A percentile compares a stretch with the other conserved stretches of the same genome.
phyloP scores from a whole-genome alignment of 2,113 vertebrate species.

The Mesembrinibis cayennensis region DNA sequence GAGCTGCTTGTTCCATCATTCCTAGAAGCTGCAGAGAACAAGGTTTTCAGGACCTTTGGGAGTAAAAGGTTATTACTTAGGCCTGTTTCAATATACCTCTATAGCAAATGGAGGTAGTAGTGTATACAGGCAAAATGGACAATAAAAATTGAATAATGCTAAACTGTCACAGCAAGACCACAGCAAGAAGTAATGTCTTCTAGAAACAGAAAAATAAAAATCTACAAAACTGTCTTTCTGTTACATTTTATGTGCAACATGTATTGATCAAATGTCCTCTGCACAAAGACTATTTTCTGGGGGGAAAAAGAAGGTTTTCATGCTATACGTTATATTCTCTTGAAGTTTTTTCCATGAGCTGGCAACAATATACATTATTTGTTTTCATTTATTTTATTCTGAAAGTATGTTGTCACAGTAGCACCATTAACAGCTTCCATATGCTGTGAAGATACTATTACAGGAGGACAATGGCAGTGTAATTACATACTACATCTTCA shows the following conservation, averaged over 20 bases:
- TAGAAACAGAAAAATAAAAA: not conserved
- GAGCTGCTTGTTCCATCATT: not conserved
- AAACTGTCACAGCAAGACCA: not conserved
- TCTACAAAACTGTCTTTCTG: not conserved
- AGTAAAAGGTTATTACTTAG: not conserved
- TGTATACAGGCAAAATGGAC: not conserved
- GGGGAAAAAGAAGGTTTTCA: not conserved
- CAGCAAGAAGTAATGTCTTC: not conserved
- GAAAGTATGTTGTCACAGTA: conserved; percentile 24
- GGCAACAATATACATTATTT: not conserved
- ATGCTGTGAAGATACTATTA: not conserved
- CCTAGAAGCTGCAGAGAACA: not conserved
- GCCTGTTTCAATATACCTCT: not conserved
- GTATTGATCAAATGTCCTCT: not conserved
- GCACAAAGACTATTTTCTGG: not conserved
- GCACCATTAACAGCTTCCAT: conserved; percentile 52
- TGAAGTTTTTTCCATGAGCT: not conserved
- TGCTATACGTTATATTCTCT: not conserved
- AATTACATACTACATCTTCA: conserved; percentile 63
- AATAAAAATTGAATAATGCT: not conserved
- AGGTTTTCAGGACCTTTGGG: not conserved
- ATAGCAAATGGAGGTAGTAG: not conserved
- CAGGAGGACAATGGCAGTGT: not conserved
- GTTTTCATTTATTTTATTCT: conserved; percentile 52
- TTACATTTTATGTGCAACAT: not conserved